Evolutionary conservation across 2,888 invertebrate species (phyloP).

Genomic region (Celastrina argiolus): DNA sequence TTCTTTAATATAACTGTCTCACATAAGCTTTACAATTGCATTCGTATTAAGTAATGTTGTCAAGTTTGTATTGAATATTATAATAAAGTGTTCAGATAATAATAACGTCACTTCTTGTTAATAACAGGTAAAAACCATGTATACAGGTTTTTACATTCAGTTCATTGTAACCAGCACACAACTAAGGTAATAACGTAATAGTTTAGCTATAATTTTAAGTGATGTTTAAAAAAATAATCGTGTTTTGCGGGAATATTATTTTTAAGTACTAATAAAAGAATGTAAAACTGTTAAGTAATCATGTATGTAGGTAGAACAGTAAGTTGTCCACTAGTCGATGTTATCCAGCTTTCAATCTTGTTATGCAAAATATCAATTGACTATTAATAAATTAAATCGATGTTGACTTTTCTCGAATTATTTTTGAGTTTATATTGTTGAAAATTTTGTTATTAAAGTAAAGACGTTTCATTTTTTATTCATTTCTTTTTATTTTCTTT

Average conservation of each 20-base stretch:
- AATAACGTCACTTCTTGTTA: conserved; percentile 56
- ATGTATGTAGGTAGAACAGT: conserved; percentile 72
- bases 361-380: conserved; percentile 64
- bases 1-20: conserved; percentile 46
- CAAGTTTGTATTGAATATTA: conserved; percentile 59
- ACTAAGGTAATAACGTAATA: conserved; percentile 61
- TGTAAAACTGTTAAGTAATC: conserved; percentile 74
- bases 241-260: conserved; percentile 73
- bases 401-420: conserved; percentile 62
- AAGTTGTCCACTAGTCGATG: conserved; percentile 73
- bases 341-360: conserved; percentile 69
- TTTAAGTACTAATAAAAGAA: conserved; percentile 64
- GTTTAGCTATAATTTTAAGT: conserved; percentile 70
- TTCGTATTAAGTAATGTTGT: conserved; percentile 58
- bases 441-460: conserved; percentile 61
- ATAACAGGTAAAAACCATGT: conserved; percentile 42
- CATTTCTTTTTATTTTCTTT: conserved; percentile 53
- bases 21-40: conserved; percentile 59
- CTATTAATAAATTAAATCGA: conserved; percentile 52
- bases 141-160: conserved; percentile 46
- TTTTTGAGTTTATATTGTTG: conserved; percentile 66
- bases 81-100: conserved; percentile 73
- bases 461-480: conserved; percentile 50
- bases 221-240: conserved; percentile 68
- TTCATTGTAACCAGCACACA: conserved; percentile 68